Evolutionary conservation across 1,140 invertebrate genomes (phyloP), one percentile per base, ranked within the genome.

Genomic region (Drosophila pachea): DNA sequence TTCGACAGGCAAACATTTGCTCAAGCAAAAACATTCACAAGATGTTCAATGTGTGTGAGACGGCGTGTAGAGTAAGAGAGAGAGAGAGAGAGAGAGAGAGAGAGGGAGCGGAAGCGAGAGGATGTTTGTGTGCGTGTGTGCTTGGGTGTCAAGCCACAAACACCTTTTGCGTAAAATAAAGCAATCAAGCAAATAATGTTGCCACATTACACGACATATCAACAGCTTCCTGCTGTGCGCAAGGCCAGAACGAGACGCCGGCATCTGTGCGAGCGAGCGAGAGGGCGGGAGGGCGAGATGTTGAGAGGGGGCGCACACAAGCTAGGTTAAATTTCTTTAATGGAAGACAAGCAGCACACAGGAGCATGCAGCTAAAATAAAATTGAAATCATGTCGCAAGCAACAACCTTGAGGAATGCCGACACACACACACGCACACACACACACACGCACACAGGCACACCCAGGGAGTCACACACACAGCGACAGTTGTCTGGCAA

Each of bases 111-210:
- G 22, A 22, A 22, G 22, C 1, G 22, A 3, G 22, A 22, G 22
- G 22, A 22, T 79, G 66, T 62, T 56, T 53, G 58, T 62, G 61
- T 42, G 45, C 45, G 12, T 70, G 45, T 69, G 33, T 48, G 40
- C 14, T 6, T 43, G 40, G 72, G 82, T 86, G 81, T 86, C 81
- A 86, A 86, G 50, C 81, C 81, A 86, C 81, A 86, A 86, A 86
- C 81, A 86, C 81, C 81, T 86, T 84, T 86, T 86, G 81, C 81
- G 81, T 86, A 86, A 86, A 86, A 86, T 86, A 86, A 86, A 86
- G 81, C 81, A 86, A 86, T 86, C 81, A 86, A 86, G 81, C 81
- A 86, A 86, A 86, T 86, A 86, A 86, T 86, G 81, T 86, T 86
- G 81, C 81, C 81, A 86, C 81, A 86, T 86, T 86, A 86, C 81